Evolutionary conservation across 2,888 invertebrate genomes (phyloP), one percentile per base, ranked within the genome.

Genomic region (Merodon equestris): DNA sequence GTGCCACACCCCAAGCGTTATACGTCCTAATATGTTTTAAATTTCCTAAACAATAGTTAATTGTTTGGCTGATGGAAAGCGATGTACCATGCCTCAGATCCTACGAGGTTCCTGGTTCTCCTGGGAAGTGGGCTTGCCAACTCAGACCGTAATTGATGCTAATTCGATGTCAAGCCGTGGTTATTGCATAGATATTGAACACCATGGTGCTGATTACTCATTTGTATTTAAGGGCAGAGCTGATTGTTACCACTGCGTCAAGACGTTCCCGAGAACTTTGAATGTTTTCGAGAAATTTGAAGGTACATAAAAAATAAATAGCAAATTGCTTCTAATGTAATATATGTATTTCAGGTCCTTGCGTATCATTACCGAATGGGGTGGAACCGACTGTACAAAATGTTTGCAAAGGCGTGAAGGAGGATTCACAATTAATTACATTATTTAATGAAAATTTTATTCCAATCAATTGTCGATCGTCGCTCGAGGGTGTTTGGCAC

Each of bases 401-500:
- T 85, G 94, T 96, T 0, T 97, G 97, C 85, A 89, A 89, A 74
- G 92, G 92, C 9, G 90, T 97, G 34, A 93, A 93, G 82, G 91
- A 92, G 9, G 94, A 96, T 86, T 95, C 96, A 84, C 94, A 96
- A 84, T 89, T 96, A 2, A 92, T 94, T 56, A 97, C 97, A 13
- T 88, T 97, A 73, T 97, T 97, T 86, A 95, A 96, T 45, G 96
- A 97, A 85, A 97, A 97, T 89, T 95, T 94, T 88, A 93, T 95
- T 0, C 96, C 97, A 40, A 93, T 97, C 1, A 97, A 97, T 89
- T 97, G 97, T 85, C 91, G 97, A 73, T 96, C 97, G 1, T 96
- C 97, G 5, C 89, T 97, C 42, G 97, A 97, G 91, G 97, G 97
- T 66, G 97, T 97, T n/a, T 97, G 97, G 97, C 96, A 96, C 84